phyloP scores from a whole-genome alignment of 2,888 invertebrate species.

The Eupithecia subumbrata region DNA sequence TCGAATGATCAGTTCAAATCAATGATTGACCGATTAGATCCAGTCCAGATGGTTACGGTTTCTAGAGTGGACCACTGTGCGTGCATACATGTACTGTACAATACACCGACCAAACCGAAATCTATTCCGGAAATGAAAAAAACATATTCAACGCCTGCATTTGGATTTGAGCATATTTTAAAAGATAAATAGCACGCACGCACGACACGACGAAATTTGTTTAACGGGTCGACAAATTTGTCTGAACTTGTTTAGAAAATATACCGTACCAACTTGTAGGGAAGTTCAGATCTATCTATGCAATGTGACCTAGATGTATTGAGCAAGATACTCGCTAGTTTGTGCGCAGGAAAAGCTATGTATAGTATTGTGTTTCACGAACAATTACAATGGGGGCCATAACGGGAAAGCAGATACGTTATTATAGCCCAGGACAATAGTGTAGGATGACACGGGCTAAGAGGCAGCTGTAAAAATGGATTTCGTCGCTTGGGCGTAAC shows the following conservation, averaged over 20 bases:
- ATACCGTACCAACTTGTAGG: neutral
- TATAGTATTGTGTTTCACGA: conserved; percentile 33
- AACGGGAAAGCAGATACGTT: conserved; percentile 42
- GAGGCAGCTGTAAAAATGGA: conserved; percentile 25
- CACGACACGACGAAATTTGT: neutral
- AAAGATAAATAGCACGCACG: neutral
- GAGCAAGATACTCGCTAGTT: neutral
- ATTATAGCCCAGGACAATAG: conserved; percentile 42
- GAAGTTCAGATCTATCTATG: neutral
- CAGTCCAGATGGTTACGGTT: conserved; percentile 2
- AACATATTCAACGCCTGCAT: neutral
- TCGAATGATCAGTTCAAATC: conserved; percentile 1
- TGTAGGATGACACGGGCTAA: conserved; percentile 37
- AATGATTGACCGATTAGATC: conserved; percentile 5
- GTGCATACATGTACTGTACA: neutral
- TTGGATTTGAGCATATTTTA: neutral
- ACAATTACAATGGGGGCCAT: conserved; percentile 37
- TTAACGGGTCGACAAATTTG: neutral
- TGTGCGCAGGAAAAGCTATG: conserved; percentile 29
- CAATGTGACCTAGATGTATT: conserved; percentile 7
- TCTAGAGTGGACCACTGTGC: neutral
- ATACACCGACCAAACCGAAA: neutral
- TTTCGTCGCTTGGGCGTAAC: neutral
- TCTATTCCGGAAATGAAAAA: neutral
- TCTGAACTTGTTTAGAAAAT: neutral